Percentiles rank a stretch among this genome's conserved stretches.
Evolutionary conservation across 2,888 invertebrate genomes (phyloP).

Genomic region (Oligia latruncula): DNA sequence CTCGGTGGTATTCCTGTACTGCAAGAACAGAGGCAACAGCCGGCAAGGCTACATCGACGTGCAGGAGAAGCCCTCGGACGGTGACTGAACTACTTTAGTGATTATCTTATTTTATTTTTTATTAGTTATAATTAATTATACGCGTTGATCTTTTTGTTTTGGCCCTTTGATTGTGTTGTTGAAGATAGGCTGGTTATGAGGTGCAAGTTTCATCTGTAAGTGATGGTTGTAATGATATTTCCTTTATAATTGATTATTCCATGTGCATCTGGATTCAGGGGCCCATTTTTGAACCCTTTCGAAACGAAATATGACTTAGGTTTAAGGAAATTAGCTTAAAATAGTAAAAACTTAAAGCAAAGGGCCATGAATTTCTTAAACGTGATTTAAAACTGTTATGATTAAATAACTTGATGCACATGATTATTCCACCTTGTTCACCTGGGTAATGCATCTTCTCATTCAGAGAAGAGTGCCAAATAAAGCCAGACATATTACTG

Average conservation of each 20-base stretch:
- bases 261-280: too few species aligned
- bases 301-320: too few species aligned
- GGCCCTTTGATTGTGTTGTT: slow-evolving; percentile 39
- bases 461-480: neutral
- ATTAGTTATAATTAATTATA: slow-evolving; percentile 58
- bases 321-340: too few species aligned
- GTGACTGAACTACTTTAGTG: slow-evolving; percentile 62
- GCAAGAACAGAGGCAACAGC: slow-evolving; percentile 76
- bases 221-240: neutral
- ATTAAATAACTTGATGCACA: too few species aligned
- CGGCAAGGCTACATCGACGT: slow-evolving; percentile 85
- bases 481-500: neutral
- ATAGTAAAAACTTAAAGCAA: too few species aligned
- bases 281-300: too few species aligned
- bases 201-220: neutral
- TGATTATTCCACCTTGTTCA: neutral
- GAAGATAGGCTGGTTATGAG: neutral
- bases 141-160: slow-evolving; percentile 36
- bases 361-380: too few species aligned
- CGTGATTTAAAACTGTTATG: too few species aligned
- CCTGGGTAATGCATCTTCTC: neutral
- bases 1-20: slow-evolving; percentile 82
- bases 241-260: too few species aligned
- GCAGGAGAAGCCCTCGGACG: slow-evolving; percentile 78
- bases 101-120: slow-evolving; percentile 42